Evolutionary conservation across 2,888 invertebrate species (phyloP).

Genomic region (Melinaea marsaeus): DNA sequence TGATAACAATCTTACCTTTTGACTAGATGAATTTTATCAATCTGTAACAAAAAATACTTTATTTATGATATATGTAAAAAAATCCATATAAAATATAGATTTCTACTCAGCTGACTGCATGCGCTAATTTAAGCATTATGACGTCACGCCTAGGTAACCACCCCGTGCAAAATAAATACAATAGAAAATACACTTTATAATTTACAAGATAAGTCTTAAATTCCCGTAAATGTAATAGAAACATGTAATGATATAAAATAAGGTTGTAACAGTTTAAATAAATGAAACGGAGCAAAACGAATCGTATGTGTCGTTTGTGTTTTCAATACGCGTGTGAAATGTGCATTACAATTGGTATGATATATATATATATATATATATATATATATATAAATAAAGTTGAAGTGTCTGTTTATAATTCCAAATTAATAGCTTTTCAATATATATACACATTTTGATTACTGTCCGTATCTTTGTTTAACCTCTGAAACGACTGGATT

Average conservation of each 20-base stretch:
- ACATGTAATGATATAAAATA: slow-evolving; percentile 1
- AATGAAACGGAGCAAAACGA: slow-evolving; percentile 18
- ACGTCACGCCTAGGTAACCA: slow-evolving; percentile 54
- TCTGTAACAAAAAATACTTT: too few species aligned
- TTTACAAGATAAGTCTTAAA: not conserved
- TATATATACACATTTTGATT: too few species aligned
- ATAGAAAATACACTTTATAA: slow-evolving; percentile 5
- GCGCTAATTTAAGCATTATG: slow-evolving; percentile 35
- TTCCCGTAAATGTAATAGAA: not conserved
- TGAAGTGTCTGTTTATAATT: too few species aligned
- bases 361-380: slow-evolving; percentile 8
- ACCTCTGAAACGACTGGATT: too few species aligned
- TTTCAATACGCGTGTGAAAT: slow-evolving; percentile 27
- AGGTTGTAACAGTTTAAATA: slow-evolving; percentile 4
- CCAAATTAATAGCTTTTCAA: not conserved
- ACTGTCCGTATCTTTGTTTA: too few species aligned
- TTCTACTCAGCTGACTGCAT: slow-evolving; percentile 13
- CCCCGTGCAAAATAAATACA: slow-evolving; percentile 40
- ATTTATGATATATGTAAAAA: not conserved
- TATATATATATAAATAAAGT: too few species aligned
- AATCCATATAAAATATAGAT: slow-evolving; percentile 9
- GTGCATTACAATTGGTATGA: slow-evolving; percentile 20
- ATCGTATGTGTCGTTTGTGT: slow-evolving; percentile 23
- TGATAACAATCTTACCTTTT: too few species aligned
- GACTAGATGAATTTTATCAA: too few species aligned